A percentile compares a stretch with the other conserved stretches of the same genome.
phyloP scores from a whole-genome alignment of 2,888 invertebrate genomes.

The Encarsia formosa region DNA sequence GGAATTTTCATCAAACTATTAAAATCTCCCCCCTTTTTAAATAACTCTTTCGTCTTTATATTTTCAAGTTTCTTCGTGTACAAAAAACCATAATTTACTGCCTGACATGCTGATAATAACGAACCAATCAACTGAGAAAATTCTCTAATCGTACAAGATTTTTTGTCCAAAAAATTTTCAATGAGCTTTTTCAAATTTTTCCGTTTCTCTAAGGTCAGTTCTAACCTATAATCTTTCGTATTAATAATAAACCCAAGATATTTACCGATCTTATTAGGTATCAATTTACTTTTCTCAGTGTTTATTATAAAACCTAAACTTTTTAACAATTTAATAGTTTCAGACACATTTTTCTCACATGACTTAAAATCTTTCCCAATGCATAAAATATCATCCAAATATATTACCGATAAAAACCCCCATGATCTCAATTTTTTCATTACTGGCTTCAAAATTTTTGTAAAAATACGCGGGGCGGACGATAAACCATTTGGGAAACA shows the following conservation, averaged over 20 bases:
- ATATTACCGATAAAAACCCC: not conserved
- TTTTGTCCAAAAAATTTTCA: not conserved
- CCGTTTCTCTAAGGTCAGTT: not conserved
- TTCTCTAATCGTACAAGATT: not conserved
- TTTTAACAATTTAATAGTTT: not conserved
- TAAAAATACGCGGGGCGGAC: not conserved
- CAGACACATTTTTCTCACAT: not conserved
- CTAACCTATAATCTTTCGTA: not conserved
- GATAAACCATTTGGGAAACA: not conserved
- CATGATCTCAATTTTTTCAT: not conserved
- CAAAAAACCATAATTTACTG: not conserved
- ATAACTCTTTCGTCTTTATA: not conserved
- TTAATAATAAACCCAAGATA: not conserved
- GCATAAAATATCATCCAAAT: not conserved
- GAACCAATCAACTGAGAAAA: not conserved
- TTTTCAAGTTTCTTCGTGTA: not conserved
- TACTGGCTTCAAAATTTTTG: slow-evolving; percentile 2
- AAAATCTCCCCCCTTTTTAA: not conserved
- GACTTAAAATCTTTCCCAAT: not conserved
- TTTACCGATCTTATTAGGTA: not conserved
- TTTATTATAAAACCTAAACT: not conserved
- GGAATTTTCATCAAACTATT: not conserved
- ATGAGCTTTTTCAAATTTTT: not conserved
- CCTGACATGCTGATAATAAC: not conserved
- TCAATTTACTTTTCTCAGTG: not conserved